A percentile compares a stretch with the other conserved stretches of the same genome.
Evolutionary conservation across 35 echinoderm and acorn worm genomes (phyloP).

Genomic region (Acanthaster planci): DNA sequence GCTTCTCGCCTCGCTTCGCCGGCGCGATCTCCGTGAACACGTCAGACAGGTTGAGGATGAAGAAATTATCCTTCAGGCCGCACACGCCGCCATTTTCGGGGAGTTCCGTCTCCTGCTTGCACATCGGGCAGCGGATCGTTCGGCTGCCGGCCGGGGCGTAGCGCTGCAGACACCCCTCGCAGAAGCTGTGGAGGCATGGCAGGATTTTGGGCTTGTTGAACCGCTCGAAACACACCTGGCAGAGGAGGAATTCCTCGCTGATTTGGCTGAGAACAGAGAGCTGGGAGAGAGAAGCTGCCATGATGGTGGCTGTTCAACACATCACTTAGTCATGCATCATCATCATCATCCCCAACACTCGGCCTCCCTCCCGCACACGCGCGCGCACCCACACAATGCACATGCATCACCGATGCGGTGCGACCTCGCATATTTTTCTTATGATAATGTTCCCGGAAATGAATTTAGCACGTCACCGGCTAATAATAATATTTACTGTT

Average conservation of each 20-base stretch:
- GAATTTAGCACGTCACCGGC: background rate
- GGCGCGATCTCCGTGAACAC: slow-evolving; percentile 75
- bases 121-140: slow-evolving; percentile 85
- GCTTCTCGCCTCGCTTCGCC: slow-evolving; percentile 70
- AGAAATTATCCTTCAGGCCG: slow-evolving; percentile 97
- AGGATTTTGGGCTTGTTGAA: slow-evolving; percentile 97
- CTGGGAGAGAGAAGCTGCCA: slow-evolving; percentile 88
- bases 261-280: slow-evolving; percentile 97
- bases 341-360: background rate
- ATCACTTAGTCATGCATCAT: slow-evolving; percentile 26
- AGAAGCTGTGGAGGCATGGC: slow-evolving; percentile 97
- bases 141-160: slow-evolving; percentile 67
- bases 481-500: background rate
- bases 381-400: background rate
- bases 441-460: slow-evolving; percentile 20
- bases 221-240: slow-evolving; percentile 97
- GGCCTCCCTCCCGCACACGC: background rate
- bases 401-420: slow-evolving; percentile 8
- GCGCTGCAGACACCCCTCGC: slow-evolving; percentile 84
- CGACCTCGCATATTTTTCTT: slow-evolving; percentile 3
- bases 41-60: slow-evolving; percentile 96
- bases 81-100: slow-evolving; percentile 91
- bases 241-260: slow-evolving; percentile 97
- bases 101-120: slow-evolving; percentile 87
- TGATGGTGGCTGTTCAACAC: slow-evolving; percentile 22